Evolutionary conservation across 2,888 invertebrate genomes (phyloP).

Genomic region (Galerucella calmariensis): DNA sequence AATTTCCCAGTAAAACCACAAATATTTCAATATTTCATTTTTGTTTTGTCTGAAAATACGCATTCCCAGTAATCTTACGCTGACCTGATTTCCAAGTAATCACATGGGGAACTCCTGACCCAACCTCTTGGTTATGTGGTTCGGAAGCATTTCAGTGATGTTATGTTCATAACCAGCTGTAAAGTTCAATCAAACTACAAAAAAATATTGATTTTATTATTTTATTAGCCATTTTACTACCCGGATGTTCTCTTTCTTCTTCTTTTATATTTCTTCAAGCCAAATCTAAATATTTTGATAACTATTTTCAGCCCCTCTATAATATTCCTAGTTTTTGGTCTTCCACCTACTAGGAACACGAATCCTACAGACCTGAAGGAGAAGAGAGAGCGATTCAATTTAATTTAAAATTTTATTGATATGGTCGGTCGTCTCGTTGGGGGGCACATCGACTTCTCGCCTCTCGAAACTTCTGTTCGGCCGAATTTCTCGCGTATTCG

Average conservation of each 20-base stretch:
- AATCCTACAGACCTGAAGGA: neutral
- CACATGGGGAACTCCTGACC: neutral
- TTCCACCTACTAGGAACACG: neutral
- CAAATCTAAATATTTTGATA: no score
- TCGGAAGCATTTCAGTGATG: slow-evolving; percentile 3
- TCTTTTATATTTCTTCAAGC: no score
- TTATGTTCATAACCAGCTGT: neutral
- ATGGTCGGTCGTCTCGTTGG: neutral
- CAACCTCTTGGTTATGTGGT: neutral
- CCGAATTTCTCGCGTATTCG: slow-evolving; percentile 41
- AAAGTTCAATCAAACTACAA: neutral
- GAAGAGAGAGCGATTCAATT: slow-evolving; percentile 14
- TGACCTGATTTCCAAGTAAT: neutral
- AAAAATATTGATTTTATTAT: no score
- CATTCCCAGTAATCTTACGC: neutral
- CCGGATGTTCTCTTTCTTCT: no score
- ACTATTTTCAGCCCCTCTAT: no score
- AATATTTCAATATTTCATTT: neutral
- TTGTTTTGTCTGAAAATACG: neutral
- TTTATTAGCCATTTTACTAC: no score
- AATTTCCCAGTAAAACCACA: slow-evolving; percentile 13
- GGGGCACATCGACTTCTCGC: slow-evolving; percentile 15
- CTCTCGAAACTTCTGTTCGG: slow-evolving; percentile 28
- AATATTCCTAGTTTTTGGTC: no score
- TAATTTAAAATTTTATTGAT: slow-evolving; percentile 16